A percentile compares a stretch with the other conserved stretches of the same genome.
These are phyloP conservation scores for Alloplasta piceator DNA, from an alignment of 2,888 invertebrate species.

Conservation along the genomic window DNA sequence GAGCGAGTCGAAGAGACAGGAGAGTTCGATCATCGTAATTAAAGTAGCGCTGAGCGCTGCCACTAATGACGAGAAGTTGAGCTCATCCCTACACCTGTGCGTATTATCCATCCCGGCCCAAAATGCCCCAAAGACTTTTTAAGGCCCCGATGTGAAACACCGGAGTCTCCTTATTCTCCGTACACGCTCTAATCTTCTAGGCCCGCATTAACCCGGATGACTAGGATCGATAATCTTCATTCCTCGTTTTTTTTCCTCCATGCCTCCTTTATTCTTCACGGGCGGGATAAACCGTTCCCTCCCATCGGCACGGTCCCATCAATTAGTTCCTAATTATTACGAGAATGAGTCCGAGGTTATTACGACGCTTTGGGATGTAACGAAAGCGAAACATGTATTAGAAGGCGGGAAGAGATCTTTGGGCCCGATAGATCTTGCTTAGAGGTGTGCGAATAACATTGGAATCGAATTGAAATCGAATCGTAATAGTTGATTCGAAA, in stretches of 20 bases:
- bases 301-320: constrained; percentile 70
- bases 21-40: constrained; percentile 78
- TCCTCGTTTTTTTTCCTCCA: constrained; percentile 12
- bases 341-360: constrained; percentile 71
- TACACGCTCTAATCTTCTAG: constrained; percentile 34
- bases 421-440: constrained; percentile 19
- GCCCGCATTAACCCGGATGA: constrained; percentile 78
- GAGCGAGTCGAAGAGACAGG: constrained; percentile 42
- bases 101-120: constrained; percentile 45
- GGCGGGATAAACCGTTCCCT: constrained; percentile 70
- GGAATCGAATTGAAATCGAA: too few relatives aligned
- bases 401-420: constrained; percentile 19
- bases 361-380: constrained; percentile 7
- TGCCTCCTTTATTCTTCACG: constrained; percentile 41
- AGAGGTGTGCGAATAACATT: too few relatives aligned
- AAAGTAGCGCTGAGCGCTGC: constrained; percentile 67
- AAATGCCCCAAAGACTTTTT: background rate
- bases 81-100: constrained; percentile 69
- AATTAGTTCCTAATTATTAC: constrained; percentile 81
- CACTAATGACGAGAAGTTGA: constrained; percentile 72
- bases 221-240: constrained; percentile 69
- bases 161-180: constrained; percentile 12
- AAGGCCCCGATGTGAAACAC: background rate
- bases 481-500: too few relatives aligned
- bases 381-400: constrained; percentile 59